Conservation (phyloP, 2,113 vertebrate genomes). For the Psilopsiagon aurifrons region DNA sequence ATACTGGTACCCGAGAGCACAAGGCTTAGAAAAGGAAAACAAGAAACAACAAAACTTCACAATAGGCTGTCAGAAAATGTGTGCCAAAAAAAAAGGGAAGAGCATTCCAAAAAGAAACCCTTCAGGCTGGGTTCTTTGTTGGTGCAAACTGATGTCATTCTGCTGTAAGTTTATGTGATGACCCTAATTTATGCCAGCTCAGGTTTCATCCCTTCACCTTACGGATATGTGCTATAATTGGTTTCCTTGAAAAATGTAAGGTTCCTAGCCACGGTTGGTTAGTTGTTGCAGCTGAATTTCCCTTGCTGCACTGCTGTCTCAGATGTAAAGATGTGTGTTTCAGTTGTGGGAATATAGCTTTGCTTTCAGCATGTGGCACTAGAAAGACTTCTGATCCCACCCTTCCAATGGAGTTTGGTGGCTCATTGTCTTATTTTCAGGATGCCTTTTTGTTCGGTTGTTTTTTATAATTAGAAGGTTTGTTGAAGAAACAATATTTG, state of each 20-base stretch:
- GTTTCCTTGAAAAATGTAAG: background rate
- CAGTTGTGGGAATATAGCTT: background rate
- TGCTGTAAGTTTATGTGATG: background rate
- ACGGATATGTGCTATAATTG: background rate
- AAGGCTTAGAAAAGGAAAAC: constrained; percentile 11
- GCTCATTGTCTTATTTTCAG: background rate
- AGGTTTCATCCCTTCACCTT: background rate
- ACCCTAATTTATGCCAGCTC: background rate
- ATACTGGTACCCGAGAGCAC: constrained; percentile 15
- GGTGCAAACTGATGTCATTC: background rate
- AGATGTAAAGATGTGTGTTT: background rate
- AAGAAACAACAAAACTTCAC: constrained; percentile 6
- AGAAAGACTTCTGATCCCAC: background rate
- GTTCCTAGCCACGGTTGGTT: background rate
- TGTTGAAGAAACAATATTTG: background rate
- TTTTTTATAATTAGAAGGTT: background rate
- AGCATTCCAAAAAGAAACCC: background rate
- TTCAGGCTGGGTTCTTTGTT: constrained; percentile 7
- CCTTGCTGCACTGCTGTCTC: background rate
- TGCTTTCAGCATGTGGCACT: background rate
- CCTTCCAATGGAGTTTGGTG: background rate
- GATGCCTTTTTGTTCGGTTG: background rate
- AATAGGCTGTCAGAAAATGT: background rate
- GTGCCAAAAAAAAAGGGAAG: background rate
- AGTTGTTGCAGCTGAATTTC: background rate